Percentiles rank a stretch among this genome's conserved stretches.
These are phyloP conservation scores for Chaetura pelagica DNA, from an alignment of 2,113 vertebrate species.

Conservation along the genomic window DNA sequence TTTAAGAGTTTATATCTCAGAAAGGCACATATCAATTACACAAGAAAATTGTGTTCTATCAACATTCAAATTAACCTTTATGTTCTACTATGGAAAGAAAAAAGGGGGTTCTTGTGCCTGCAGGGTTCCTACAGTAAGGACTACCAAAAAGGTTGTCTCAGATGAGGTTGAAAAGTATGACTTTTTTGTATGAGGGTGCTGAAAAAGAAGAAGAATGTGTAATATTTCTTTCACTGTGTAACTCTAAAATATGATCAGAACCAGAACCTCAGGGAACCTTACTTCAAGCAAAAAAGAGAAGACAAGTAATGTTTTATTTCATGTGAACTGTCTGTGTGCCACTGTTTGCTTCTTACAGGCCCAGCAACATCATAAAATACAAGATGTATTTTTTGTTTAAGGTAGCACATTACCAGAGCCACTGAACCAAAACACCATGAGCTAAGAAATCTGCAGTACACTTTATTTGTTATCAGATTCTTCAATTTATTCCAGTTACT, in stretches of 20 bases:
- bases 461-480: background rate
- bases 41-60: background rate
- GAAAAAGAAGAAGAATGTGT: background rate
- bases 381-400: background rate
- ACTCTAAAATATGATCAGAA: background rate
- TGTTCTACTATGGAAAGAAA: background rate
- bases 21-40: background rate
- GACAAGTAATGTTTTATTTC: background rate
- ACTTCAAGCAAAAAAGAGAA: background rate
- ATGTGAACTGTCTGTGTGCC: background rate
- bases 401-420: background rate
- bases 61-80: background rate
- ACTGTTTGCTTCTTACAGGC: background rate
- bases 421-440: background rate
- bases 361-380: background rate
- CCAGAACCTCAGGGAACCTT: background rate
- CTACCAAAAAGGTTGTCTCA: background rate
- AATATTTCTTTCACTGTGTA: background rate
- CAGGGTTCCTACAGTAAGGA: background rate
- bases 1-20: background rate
- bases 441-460: background rate
- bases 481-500: background rate
- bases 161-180: background rate
- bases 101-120: background rate
- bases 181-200: background rate